A percentile compares a stretch with the other conserved stretches of the same genome.
These are phyloP conservation scores for Deilephila elpenor DNA, from an alignment of 2,888 invertebrate species.

Conservation along the genomic window DNA sequence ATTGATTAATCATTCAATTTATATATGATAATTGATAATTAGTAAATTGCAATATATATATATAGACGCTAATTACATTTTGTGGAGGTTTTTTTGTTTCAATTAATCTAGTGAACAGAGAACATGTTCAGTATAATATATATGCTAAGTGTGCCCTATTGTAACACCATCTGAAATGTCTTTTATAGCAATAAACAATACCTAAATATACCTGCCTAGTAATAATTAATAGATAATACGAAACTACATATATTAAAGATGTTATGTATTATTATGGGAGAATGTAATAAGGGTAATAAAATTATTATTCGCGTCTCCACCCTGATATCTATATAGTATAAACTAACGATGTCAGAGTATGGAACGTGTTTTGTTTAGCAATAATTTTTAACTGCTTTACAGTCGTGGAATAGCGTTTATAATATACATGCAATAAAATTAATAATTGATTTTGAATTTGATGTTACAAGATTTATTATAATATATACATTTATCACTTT, in stretches of 20 bases:
- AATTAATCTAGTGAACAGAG: constrained; percentile 10
- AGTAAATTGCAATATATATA: constrained; percentile 4
- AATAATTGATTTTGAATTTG: constrained; percentile 40
- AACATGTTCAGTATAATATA: not conserved
- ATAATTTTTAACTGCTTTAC: constrained; percentile 24
- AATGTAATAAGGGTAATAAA: constrained; percentile 27
- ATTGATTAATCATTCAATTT: not conserved
- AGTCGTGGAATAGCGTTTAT: constrained; percentile 23
- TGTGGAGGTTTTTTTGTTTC: constrained; percentile 17
- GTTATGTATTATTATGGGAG: constrained; percentile 26
- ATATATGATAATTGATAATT: not conserved
- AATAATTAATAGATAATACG: constrained; percentile 25
- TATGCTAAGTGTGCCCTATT: constrained; percentile 17
- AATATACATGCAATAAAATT: constrained; percentile 35
- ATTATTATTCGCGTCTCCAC: constrained; percentile 20
- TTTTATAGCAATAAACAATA: constrained; percentile 25
- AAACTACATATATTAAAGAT: constrained; percentile 27
- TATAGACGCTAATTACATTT: constrained; percentile 1
- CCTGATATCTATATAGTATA: constrained; percentile 14
- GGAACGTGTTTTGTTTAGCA: constrained; percentile 20
- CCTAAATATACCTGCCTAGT: constrained; percentile 27
- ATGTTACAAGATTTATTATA: constrained; percentile 51
- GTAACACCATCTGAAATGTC: constrained; percentile 20
- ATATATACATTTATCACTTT: constrained; percentile 54
- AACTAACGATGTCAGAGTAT: constrained; percentile 22